Conservation (phyloP, 2,797 vertebrate species). For the Leptatherina wallacei region DNA sequence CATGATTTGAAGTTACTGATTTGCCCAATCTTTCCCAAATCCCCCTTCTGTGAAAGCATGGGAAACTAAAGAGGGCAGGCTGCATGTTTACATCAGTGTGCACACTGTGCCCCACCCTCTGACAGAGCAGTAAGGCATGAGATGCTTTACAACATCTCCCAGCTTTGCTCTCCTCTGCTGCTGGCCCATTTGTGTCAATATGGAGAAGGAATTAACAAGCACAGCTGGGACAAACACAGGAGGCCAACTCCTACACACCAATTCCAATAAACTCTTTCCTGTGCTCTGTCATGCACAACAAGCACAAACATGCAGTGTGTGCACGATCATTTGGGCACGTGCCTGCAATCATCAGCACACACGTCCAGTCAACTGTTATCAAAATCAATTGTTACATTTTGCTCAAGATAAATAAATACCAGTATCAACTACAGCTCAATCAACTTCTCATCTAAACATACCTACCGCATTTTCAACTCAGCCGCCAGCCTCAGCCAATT, state of each 20-base stretch:
- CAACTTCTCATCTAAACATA: slow-evolving; percentile 9
- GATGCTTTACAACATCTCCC: slow-evolving; percentile 44
- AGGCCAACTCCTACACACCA: slow-evolving; percentile 46
- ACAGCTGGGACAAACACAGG: slow-evolving; percentile 66
- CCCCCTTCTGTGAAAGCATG: slow-evolving; percentile 5
- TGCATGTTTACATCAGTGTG: slow-evolving; percentile 26
- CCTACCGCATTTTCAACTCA: slow-evolving; percentile 17
- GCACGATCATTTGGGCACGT: background rate
- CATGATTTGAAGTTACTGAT: slow-evolving; percentile 14
- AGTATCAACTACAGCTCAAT: slow-evolving; percentile 33
- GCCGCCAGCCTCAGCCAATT: slow-evolving; percentile 37
- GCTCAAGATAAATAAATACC: slow-evolving; percentile 30
- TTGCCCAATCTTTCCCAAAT: slow-evolving; percentile 21
- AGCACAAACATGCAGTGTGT: slow-evolving; percentile 20
- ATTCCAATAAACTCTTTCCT: slow-evolving; percentile 44
- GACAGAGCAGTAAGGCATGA: slow-evolving; percentile 32
- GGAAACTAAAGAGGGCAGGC: slow-evolving; percentile 2
- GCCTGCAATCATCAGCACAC: slow-evolving; percentile 2
- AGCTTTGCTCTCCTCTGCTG: slow-evolving; percentile 38
- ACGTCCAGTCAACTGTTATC: slow-evolving; percentile 8
- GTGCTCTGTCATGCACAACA: slow-evolving; percentile 36
- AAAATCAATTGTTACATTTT: slow-evolving; percentile 38
- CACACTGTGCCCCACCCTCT: slow-evolving; percentile 53
- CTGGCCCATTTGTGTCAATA: slow-evolving; percentile 56
- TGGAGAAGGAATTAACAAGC: slow-evolving; percentile 65